phyloP scores from a whole-genome alignment of 1,140 invertebrate genomes.

The Nymphalis io region DNA sequence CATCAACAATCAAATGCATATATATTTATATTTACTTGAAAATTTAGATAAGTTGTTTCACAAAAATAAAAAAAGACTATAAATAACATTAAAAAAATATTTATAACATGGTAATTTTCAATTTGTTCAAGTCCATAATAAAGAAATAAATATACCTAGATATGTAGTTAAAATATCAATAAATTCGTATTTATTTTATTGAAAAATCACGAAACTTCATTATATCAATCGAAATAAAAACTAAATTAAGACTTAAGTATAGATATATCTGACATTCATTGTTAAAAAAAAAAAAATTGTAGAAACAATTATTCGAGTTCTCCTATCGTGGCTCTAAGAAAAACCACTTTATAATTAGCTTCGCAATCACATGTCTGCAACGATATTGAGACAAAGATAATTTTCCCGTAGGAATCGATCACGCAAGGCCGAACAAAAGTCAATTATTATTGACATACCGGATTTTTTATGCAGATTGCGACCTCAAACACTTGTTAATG shows the following conservation, averaged over 20 bases:
- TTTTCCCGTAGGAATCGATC: constrained; percentile 61
- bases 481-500: constrained; percentile 5
- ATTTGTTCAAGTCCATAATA: too few species aligned
- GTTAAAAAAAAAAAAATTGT: neutral
- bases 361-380: constrained; percentile 49
- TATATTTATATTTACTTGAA: too few species aligned
- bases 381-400: constrained; percentile 53
- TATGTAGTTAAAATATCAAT: too few species aligned
- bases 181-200: too few species aligned
- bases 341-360: constrained; percentile 33
- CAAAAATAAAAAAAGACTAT: too few species aligned
- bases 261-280: neutral
- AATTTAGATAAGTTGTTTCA: too few species aligned
- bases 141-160: too few species aligned
- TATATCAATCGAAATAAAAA: too few species aligned
- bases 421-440: constrained; percentile 56
- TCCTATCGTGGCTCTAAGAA: constrained; percentile 4
- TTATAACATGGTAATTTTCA: too few species aligned
- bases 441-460: constrained; percentile 29
- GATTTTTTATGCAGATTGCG: constrained; percentile 27
- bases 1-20: neutral
- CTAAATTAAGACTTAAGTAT: too few species aligned
- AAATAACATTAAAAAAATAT: too few species aligned
- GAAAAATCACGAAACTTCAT: too few species aligned
- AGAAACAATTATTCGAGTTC: neutral